Evolutionary conservation across 2,113 vertebrate genomes (phyloP).

Genomic region (Poicephalus meyeri): DNA sequence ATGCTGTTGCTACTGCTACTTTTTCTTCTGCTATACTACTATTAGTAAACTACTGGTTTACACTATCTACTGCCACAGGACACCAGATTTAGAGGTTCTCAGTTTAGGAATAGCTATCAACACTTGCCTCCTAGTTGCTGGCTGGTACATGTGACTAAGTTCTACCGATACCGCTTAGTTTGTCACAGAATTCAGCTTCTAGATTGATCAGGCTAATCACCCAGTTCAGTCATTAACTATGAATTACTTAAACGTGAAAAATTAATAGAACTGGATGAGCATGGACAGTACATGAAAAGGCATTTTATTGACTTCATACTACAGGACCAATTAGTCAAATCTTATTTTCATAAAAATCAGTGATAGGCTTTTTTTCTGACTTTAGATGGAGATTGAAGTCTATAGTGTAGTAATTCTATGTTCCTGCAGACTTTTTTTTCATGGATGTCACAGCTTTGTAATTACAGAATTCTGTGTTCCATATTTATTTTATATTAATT

Average conservation of each 20-base stretch:
- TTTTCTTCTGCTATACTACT: neutral
- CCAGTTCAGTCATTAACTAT: neutral
- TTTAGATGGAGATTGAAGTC: neutral
- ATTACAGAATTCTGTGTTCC: neutral
- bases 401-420: neutral
- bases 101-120: neutral
- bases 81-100: neutral
- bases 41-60: fast-evolving
- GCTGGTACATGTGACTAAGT: neutral
- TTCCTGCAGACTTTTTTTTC: neutral
- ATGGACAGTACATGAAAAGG: neutral
- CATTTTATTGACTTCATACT: neutral
- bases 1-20: neutral
- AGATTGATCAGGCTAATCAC: neutral
- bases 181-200: neutral
- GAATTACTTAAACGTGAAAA: neutral
- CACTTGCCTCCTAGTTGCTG: neutral
- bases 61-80: neutral
- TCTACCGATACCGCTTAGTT: neutral
- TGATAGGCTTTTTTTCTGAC: neutral
- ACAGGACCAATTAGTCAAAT: neutral
- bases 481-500: neutral
- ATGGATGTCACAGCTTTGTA: neutral
- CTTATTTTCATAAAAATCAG: neutral
- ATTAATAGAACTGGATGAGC: neutral